Evolutionary conservation across 2,797 vertebrate genomes (phyloP).

Genomic region (Garrulus glandarius): DNA sequence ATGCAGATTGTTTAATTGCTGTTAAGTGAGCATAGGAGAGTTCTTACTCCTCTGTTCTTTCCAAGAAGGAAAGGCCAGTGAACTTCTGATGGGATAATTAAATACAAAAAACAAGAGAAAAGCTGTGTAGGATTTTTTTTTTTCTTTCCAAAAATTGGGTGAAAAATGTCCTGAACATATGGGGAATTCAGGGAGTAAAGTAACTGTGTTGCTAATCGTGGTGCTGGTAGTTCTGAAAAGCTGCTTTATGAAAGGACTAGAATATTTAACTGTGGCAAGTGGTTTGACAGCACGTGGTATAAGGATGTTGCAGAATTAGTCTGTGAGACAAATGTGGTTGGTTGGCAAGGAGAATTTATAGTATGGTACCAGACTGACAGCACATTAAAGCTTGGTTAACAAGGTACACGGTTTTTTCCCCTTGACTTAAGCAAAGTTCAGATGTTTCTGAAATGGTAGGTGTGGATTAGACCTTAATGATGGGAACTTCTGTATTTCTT

Average conservation of each 20-base stretch:
- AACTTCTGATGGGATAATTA: background rate
- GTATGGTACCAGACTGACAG: background rate
- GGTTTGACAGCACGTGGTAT: background rate
- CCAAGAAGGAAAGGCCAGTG: background rate
- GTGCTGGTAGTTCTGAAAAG: background rate
- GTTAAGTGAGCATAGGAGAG: background rate
- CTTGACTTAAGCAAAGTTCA: background rate
- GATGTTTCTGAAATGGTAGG: background rate
- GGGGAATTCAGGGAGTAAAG: background rate
- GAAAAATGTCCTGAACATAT: background rate
- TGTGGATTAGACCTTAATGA: background rate
- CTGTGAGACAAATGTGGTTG: background rate
- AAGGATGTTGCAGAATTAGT: background rate
- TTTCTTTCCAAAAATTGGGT: background rate
- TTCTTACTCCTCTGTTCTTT: background rate
- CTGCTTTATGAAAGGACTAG: background rate
- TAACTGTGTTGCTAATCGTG: background rate
- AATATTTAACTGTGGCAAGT: background rate
- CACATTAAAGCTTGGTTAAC: background rate
- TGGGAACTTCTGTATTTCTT: background rate
- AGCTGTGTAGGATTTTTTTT: fast-evolving
- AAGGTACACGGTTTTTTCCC: background rate
- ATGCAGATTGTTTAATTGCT: fast-evolving
- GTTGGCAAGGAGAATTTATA: background rate
- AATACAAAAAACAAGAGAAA: background rate